Base-by-base conservation (phyloP, 2,888 invertebrate species). In the Hemithea aestivaria region DNA sequence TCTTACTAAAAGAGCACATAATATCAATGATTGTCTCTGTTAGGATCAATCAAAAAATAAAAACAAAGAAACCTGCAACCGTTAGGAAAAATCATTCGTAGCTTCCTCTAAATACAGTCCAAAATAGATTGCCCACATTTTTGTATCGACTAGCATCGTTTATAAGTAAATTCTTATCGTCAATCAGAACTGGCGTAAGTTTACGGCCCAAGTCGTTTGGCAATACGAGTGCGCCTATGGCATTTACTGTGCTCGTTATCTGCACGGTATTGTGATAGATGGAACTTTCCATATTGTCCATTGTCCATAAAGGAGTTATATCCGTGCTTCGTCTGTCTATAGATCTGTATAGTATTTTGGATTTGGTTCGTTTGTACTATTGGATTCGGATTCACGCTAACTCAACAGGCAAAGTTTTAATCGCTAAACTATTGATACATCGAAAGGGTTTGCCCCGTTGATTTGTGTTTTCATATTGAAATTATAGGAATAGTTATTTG, bases 101-200 rank as follows among this genome's bases (percentile, higher is more conserved):
- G n/a, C n/a, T n/a, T n/a, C n/a, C n/a, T n/a, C n/a, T n/a, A n/a
- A n/a, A n/a, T n/a, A n/a, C n/a, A n/a, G n/a, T n/a, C n/a, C n/a
- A n/a, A n/a, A n/a, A n/a, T n/a, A n/a, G n/a, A n/a, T n/a, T n/a
- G n/a, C n/a, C n/a, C n/a, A 16, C 9, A 25, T 39, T 40, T 40
- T 32, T 25, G 40, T 34, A 35, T 40, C 33, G 43, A 16, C 25
- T 30, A 35, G 29, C 10, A 52, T 57, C 58, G 54, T 60, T 62
- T 57, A 48, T 51, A 54, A 54, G 56, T 55, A 57, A 60, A 54
- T 53, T 48, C 50, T 63, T 62, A 65, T 66, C 62, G 47, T 28
- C 48, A 46, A 52, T 57, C 52, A 53, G 38, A 42, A 44, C 33
- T 47, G 50, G 59, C 47, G 60, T 53, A 56, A 55, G 44, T 62